Base-by-base conservation (phyloP, 2,113 vertebrate species). In the Barnardius zonarius region DNA sequence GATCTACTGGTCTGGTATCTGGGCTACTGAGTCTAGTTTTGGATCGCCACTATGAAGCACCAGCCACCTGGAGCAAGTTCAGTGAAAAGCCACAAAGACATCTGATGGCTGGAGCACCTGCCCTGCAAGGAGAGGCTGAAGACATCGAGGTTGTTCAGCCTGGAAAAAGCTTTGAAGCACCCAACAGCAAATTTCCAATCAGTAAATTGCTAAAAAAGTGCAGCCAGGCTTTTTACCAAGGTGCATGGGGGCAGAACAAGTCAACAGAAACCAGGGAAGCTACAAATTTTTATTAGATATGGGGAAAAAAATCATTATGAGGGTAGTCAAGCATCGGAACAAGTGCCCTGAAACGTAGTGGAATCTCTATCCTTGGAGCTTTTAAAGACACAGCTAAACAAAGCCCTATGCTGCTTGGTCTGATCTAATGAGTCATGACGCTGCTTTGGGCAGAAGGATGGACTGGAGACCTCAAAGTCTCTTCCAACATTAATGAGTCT, bases 51-150 rank as follows among this genome's bases (percentile, higher is more conserved):
- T 6, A 13, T 6, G 33, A 81, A 62, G 33, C 11, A 75, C 11
- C 54, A 75, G 49, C 18, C 44, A 70, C 13, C 10, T 52, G 35
- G 3, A 74, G 5, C 33, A 78, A 87, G 72, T 55, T 48, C 39
- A 64, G 33, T 18, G 33, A 61, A 77, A 69, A 18, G 33, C 14
- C 39, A 64, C 19, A 46, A 43, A 49, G 33, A 41, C 7, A 48
- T 11, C 1, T 63, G n/a, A 35, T 0, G 5, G 31, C 70, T 54
- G 28, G 10, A 83, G 15, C 17, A 57, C 30, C 8, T 0, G 0
- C 10, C 44, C 49, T 48, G 7, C 6, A 30, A 86, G 11, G 23
- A 61, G 15, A 55, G 11, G 22, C 39, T 92, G 52, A 76, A 73
- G 13, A 46, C 25, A 69, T 3, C 11, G 37, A 14, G 24, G 49